Evolutionary conservation across 1,140 invertebrate species (phyloP).

Genomic region (Amyelois transitella): DNA sequence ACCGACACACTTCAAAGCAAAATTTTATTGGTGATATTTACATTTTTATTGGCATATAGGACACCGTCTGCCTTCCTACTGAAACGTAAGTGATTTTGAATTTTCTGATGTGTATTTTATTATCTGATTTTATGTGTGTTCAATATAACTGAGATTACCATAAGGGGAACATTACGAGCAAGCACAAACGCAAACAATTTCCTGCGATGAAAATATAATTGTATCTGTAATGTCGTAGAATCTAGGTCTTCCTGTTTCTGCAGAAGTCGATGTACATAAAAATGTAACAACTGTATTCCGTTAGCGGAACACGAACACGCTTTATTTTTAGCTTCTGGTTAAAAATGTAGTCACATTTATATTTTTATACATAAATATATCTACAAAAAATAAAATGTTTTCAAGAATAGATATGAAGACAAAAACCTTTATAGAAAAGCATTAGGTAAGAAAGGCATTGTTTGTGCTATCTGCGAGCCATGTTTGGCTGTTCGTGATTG

Average conservation of each 20-base stretch:
- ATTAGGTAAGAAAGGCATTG: conserved; percentile 52
- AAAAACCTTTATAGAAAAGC: conserved; percentile 50
- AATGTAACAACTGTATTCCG: too few relatives aligned
- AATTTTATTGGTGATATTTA: conserved; percentile 70
- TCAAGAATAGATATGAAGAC: conserved; percentile 26
- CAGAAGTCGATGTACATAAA: too few relatives aligned
- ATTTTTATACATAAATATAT: not conserved
- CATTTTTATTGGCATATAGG: conserved; percentile 71
- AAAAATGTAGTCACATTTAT: too few relatives aligned
- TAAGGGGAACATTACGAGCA: conserved; percentile 47
- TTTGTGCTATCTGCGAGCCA: conserved; percentile 56
- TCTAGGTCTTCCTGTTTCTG: too few relatives aligned
- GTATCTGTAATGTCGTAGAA: conserved; percentile 1
- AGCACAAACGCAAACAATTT: not conserved
- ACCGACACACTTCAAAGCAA: conserved; percentile 64
- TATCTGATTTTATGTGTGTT: conserved; percentile 67
- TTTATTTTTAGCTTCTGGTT: too few relatives aligned
- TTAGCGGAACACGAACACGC: too few relatives aligned
- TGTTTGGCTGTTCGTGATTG: conserved; percentile 69
- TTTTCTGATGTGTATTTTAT: conserved; percentile 73
- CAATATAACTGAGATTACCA: conserved; percentile 59
- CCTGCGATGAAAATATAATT: not conserved
- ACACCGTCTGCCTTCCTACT: conserved; percentile 56
- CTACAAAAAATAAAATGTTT: not conserved
- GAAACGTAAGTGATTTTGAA: conserved; percentile 73